Base-by-base conservation (phyloP, 2,113 vertebrate genomes). In the Pyxicephalus adspersus region DNA sequence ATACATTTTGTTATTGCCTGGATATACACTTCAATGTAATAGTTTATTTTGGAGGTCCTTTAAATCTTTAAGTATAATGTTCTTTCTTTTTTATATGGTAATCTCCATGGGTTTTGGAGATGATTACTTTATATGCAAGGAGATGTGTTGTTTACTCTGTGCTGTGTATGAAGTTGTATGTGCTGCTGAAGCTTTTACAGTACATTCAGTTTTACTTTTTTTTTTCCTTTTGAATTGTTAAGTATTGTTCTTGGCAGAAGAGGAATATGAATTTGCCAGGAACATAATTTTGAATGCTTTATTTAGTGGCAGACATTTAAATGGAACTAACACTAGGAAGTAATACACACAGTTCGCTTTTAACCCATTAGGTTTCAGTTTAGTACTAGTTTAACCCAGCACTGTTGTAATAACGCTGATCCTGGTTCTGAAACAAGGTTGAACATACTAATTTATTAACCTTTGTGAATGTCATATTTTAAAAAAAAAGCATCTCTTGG, bases 151-250 rank as follows among this genome's bases (percentile, higher is more conserved):
- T 34, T 73, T 73, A 16, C 17, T n/a, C 31, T 2, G 13, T 55
- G 28, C 45, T 72, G 25, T 29, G 16, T n/a, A 73, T 73, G 45
- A 54, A 20, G 26, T 34, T 16, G 54, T 19, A 28, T 29, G 68
- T 26, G 13, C 28, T 15, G 26, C 5, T 73, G 70, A 73, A 61
- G n/a, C 7, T 45, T 61, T 22, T 63, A 50, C 57, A 19, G 20
- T 26, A 61, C 55, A 25, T 75, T 75, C 38, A 19, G 51, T 75
- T 75, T 58, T 58, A 9, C 38, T 9, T 26, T 57, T 31, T 58
- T 25, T 22, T 50, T 58, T 75, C 23, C 72, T 45, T 63, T 75
- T 61, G 58, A 75, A 75, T 75, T 75, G 57, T 60, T 58, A 57
- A 74, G 55, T 63, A 31, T 61, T 75, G 54, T 75, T 61, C 55